Evolutionary conservation across 2,888 invertebrate genomes (phyloP).

Genomic region (Leucophora obtusa): DNA sequence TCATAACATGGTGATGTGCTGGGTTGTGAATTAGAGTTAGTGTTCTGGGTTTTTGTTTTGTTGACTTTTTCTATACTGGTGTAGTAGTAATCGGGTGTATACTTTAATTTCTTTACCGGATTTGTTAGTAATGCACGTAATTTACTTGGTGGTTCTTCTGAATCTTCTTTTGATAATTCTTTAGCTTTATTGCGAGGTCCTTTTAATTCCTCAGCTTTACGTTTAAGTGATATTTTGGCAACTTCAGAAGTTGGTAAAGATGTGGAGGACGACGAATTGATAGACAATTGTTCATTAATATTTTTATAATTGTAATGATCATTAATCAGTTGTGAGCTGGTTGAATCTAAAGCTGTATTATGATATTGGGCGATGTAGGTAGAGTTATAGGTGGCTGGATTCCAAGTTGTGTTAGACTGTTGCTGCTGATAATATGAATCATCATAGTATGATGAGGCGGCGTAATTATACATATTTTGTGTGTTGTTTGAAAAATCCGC

Average conservation of each 20-base stretch:
- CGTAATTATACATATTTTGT: conserved; percentile 67
- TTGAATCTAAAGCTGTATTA: conserved; percentile 28
- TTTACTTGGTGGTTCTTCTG: conserved; percentile 77
- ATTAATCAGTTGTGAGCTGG: conserved; percentile 52
- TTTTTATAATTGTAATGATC: conserved; percentile 66
- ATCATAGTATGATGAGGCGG: conserved; percentile 68
- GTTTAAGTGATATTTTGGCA: conserved; percentile 28
- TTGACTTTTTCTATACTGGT: conserved; percentile 71
- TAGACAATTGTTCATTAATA: conserved; percentile 6
- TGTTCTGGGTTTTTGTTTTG: conserved; percentile 61
- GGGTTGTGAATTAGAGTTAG: conserved; percentile 20
- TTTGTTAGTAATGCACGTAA: conserved; percentile 81
- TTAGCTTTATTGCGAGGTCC: conserved; percentile 6
- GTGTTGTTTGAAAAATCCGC: conserved; percentile 70
- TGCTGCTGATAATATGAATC: conserved; percentile 62
- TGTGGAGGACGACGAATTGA: not conserved
- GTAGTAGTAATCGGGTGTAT: conserved; percentile 76
- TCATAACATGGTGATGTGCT: conserved; percentile 72
- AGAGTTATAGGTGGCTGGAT: conserved; percentile 67
- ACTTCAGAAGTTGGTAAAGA: conserved; percentile 45
- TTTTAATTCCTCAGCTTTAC: conserved; percentile 33
- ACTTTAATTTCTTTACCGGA: conserved; percentile 76
- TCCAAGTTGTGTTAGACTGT: conserved; percentile 57
- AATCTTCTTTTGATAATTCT: not conserved
- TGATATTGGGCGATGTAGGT: conserved; percentile 68